Base-by-base conservation (phyloP, 2,113 vertebrate genomes). In the Phyllostomus hastatus region DNA sequence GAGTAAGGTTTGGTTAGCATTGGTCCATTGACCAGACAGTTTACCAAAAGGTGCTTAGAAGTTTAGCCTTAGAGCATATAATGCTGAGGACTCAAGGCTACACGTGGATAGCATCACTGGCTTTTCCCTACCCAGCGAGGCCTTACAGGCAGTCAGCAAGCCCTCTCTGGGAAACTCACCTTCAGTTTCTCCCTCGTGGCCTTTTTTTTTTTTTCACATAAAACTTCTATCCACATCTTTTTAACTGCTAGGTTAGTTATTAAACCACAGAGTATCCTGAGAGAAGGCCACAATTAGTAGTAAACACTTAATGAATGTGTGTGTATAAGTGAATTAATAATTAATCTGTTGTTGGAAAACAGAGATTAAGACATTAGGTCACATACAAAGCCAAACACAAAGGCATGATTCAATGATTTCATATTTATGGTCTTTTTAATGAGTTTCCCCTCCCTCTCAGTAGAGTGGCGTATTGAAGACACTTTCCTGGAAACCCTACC, bases 331-430 rank as follows among this genome's bases (percentile, higher is more conserved):
- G 70, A 83, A 89, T 95, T 95, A 91, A 96, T 91, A 69, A 94
- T 97, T 94, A 91, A 91, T 79, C 94, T 95, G 20, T 59, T 95
- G 22, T 89, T 90, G 69, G 67, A 82, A 93, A 93, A 81, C 31
- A 90, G 43, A 64, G 26, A 64, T 31, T 64, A 88, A 92, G 46
- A 26, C 10, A 48, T 69, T 93, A 94, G 73, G 46, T 83, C 69
- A 78, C 41, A 88, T 0, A 43, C 50, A 91, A 79, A 95, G 31
- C 14, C 48, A 75, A 50, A 35, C 48, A 70, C 41, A 48, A 69
- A 86, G 19, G 20, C 19, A 69, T 31, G 12, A 46, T 61, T 86
- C 38, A 31, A 16, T 76, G 59, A 79, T 61, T 94, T 93, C 28
- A 76, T 43, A 64, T 89, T 89, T 31, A 17, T 69, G 33, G 7